phyloP scores from a whole-genome alignment of 2,888 invertebrate species.

The Branchellion lobata region DNA sequence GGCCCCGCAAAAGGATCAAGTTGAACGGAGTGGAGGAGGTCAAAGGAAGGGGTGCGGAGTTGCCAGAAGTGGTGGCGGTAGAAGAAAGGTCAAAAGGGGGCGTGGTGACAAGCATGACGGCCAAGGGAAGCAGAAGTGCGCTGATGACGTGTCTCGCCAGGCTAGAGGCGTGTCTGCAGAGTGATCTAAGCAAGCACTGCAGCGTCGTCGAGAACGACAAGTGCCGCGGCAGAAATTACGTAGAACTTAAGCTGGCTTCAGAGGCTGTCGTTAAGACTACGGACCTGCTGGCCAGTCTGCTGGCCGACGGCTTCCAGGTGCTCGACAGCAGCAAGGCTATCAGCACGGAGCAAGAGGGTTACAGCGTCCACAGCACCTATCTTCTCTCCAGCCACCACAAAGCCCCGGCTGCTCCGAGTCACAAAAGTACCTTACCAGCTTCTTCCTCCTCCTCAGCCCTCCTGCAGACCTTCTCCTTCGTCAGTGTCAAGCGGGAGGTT shows the following conservation, averaged over 20 bases:
- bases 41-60: background rate
- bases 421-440: background rate
- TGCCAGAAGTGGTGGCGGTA: background rate
- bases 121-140: background rate
- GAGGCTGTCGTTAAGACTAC: background rate
- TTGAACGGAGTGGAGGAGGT: background rate
- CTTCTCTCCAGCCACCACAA: background rate
- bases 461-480: slow-evolving; percentile 3
- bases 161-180: background rate
- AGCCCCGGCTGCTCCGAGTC: background rate
- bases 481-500: background rate
- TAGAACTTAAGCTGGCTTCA: background rate
- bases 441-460: background rate
- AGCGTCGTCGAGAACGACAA: background rate
- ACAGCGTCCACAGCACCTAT: background rate
- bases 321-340: background rate
- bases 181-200: slow-evolving; percentile 6
- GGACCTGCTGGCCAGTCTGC: background rate
- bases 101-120: background rate
- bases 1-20: background rate
- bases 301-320: slow-evolving; percentile 1
- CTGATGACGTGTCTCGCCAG: background rate
- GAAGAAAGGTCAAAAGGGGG: background rate
- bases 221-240: background rate
- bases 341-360: background rate